Percentiles rank a stretch among this genome's conserved stretches.
phyloP scores from a whole-genome alignment of 2,888 invertebrate genomes.

The Clostera curtula region DNA sequence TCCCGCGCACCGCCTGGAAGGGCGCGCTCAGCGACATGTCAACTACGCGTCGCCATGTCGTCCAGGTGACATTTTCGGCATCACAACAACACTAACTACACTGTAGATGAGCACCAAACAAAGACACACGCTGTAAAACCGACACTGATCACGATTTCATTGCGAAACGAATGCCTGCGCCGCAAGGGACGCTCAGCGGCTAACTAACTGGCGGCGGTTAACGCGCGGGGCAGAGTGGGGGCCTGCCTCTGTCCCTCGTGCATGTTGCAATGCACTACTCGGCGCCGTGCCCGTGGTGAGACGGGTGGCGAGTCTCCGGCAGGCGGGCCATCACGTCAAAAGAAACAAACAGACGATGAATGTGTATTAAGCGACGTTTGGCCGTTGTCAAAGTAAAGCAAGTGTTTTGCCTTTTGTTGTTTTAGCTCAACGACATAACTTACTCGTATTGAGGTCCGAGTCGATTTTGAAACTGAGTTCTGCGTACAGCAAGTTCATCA shows the following conservation, averaged over 20 bases:
- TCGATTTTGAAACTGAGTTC: too few relatives aligned
- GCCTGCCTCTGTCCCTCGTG: conserved; percentile 51
- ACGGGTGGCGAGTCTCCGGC: conserved; percentile 29
- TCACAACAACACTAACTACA: conserved; percentile 45
- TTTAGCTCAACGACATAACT: too few relatives aligned
- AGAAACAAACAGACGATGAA: conserved; percentile 24
- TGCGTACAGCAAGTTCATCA: too few relatives aligned
- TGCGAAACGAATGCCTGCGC: conserved; percentile 55
- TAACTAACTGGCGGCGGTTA: conserved; percentile 53
- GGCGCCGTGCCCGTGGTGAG: conserved; percentile 23
- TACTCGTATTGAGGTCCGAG: too few relatives aligned
- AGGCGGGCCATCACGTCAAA: conserved; percentile 28
- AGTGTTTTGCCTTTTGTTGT: conserved; percentile 9
- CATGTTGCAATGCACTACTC: conserved; percentile 63
- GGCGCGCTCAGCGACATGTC: conserved; percentile 73
- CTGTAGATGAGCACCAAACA: conserved; percentile 51
- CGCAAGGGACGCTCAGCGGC: conserved; percentile 67
- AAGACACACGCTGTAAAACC: conserved; percentile 49
- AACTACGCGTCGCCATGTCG: conserved; percentile 65
- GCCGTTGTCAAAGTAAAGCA: too few relatives aligned
- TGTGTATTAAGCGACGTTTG: too few relatives aligned
- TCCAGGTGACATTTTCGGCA: conserved; percentile 43
- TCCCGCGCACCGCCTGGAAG: conserved; percentile 70
- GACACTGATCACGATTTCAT: conserved; percentile 41
- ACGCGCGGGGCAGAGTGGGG: conserved; percentile 57